Conservation (phyloP, 2,888 invertebrate genomes). For the Podabrus alpinus region DNA sequence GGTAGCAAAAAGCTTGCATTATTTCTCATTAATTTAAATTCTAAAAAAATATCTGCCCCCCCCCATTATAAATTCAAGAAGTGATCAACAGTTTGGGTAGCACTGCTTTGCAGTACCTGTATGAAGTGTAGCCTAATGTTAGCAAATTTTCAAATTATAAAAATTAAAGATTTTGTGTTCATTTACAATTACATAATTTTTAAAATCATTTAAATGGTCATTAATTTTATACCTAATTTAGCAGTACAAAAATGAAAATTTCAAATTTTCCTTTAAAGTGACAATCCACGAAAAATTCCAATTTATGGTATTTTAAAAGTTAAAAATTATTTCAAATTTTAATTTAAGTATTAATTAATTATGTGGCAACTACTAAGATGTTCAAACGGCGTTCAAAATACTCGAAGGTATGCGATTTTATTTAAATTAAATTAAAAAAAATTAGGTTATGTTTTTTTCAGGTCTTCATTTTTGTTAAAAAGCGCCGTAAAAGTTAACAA, state of each 20-base stretch:
- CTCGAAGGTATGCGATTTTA: slow-evolving; percentile 9
- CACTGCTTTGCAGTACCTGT: not conserved
- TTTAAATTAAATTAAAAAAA: slow-evolving; percentile 14
- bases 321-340: not conserved
- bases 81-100: not conserved
- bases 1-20: no score
- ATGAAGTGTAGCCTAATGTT: not conserved
- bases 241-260: not conserved
- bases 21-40: no score
- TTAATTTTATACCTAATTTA: not conserved
- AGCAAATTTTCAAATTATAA: not conserved
- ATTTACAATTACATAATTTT: not conserved
- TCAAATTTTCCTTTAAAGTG: not conserved
- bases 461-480: slow-evolving; percentile 13
- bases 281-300: not conserved
- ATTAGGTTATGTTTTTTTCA: slow-evolving; percentile 9
- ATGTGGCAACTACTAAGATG: slow-evolving; percentile 37
- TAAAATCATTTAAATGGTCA: not conserved
- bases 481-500: slow-evolving; percentile 8
- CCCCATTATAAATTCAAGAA: no score
- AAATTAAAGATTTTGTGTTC: not conserved
- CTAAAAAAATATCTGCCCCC: no score
- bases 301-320: not conserved
- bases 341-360: slow-evolving; percentile 11
- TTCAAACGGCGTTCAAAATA: slow-evolving; percentile 22